These are phyloP conservation scores for Sciurus niger DNA, from an alignment of 2,113 vertebrate species.

Conservation along the genomic window DNA sequence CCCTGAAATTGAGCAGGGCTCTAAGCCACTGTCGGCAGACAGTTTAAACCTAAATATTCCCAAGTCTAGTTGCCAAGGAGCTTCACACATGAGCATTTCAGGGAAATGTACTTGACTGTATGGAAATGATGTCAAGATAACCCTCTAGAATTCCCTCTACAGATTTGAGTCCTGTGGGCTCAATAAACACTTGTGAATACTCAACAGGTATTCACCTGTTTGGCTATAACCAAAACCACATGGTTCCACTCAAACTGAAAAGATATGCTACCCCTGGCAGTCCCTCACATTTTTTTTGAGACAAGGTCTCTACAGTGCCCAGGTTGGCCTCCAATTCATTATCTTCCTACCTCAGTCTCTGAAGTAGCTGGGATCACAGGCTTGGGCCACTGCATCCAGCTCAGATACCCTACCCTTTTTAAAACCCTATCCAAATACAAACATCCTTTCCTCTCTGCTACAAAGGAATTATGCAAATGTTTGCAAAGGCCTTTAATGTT, in stretches of 20 bases:
- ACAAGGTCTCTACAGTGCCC: neutral
- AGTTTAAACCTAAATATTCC: neutral
- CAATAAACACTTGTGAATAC: neutral
- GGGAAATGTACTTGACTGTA: neutral
- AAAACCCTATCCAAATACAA: neutral
- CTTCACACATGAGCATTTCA: neutral
- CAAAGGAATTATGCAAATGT: neutral
- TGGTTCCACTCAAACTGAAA: neutral
- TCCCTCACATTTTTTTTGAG: neutral
- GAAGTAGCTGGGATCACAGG: neutral
- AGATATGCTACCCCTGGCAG: neutral
- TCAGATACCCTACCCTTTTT: neutral
- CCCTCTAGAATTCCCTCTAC: neutral
- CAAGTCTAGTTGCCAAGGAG: neutral
- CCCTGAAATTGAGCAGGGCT: neutral
- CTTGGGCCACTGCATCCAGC: neutral
- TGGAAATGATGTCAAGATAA: neutral
- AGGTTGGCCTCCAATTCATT: neutral
- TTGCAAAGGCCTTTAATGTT: neutral
- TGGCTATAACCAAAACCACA: neutral
- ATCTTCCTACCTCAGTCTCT: neutral
- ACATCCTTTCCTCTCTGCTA: neutral
- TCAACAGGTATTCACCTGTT: neutral
- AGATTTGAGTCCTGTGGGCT: neutral
- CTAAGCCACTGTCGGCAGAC: neutral